Evolutionary conservation across 2,797 vertebrate genomes (phyloP).

Genomic region (Phalanger gymnotis): DNA sequence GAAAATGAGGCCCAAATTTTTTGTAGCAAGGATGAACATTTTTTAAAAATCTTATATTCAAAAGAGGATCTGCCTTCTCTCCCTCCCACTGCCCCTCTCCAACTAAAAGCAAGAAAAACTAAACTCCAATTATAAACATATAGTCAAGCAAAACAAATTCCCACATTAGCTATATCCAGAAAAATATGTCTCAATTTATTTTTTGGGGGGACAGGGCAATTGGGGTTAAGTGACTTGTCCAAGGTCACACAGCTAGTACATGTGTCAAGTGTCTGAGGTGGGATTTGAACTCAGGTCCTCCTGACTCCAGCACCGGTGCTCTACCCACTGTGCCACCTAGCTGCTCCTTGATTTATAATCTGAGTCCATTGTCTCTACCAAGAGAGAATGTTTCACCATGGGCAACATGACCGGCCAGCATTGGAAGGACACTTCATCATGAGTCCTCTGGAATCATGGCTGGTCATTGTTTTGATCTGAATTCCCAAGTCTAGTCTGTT

Average conservation of each 20-base stretch:
- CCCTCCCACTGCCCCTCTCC: neutral
- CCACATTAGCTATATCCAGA: neutral
- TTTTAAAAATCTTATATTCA: neutral
- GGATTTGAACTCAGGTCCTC: no score
- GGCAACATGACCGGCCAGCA: neutral
- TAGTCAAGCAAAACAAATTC: neutral
- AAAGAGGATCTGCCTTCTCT: neutral
- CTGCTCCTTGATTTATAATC: no score
- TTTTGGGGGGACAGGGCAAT: no score
- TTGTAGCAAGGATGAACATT: neutral
- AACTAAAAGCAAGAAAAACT: neutral
- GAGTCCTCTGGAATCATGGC: neutral
- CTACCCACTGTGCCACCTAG: no score
- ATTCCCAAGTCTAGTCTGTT: neutral
- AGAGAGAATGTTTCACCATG: neutral
- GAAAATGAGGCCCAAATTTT: neutral
- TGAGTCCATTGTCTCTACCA: neutral
- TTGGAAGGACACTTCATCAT: neutral
- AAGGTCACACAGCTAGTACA: no score
- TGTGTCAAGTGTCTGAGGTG: no score
- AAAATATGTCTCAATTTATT: neutral
- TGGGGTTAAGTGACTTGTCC: no score
- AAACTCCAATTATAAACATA: neutral
- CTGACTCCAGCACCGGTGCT: no score
- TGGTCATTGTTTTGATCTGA: neutral